Percentiles rank a stretch among this genome's conserved stretches.
phyloP scores from a whole-genome alignment of 2,888 invertebrate species.

The Macrosoma leucophasiata region DNA sequence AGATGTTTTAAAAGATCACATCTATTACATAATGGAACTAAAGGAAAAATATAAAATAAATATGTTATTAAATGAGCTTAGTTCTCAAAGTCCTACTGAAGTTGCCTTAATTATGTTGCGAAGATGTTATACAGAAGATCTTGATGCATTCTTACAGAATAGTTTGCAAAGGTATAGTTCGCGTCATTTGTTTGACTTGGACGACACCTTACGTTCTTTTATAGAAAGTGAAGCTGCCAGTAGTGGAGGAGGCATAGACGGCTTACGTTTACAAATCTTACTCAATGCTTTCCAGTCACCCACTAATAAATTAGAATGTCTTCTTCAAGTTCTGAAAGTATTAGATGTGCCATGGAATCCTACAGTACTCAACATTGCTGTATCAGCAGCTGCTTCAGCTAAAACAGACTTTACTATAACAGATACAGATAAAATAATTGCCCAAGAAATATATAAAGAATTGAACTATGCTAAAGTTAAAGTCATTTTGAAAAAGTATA shows the following conservation, averaged over 20 bases:
- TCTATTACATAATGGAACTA: conserved; percentile 55
- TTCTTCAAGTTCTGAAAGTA: conserved; percentile 59
- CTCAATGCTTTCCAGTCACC: conserved; percentile 51
- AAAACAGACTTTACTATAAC: conserved; percentile 55
- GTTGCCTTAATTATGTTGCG: conserved; percentile 64
- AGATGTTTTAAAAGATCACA: conserved; percentile 54
- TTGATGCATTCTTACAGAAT: conserved; percentile 51
- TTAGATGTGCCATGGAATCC: conserved; percentile 64
- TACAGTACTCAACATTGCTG: conserved; percentile 47
- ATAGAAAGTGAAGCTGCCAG: conserved; percentile 59
- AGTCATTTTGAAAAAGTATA: conserved; percentile 65
- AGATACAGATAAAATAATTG: conserved; percentile 46
- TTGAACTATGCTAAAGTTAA: conserved; percentile 61
- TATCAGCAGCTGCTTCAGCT: conserved; percentile 46
- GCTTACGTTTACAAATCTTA: conserved; percentile 50
- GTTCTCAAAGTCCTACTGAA: conserved; percentile 57
- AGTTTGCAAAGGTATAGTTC: conserved; percentile 60
- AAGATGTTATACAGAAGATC: conserved; percentile 68
- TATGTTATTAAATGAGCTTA: conserved; percentile 57
- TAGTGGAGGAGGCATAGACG: conserved; percentile 59
- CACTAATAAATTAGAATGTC: conserved; percentile 53
- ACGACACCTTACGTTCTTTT: conserved; percentile 55
- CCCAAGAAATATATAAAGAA: conserved; percentile 60
- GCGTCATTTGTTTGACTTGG: conserved; percentile 57
- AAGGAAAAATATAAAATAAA: conserved; percentile 69